Evolutionary conservation across 2,888 invertebrate genomes (phyloP).

Genomic region (Fragum whitleyi): DNA sequence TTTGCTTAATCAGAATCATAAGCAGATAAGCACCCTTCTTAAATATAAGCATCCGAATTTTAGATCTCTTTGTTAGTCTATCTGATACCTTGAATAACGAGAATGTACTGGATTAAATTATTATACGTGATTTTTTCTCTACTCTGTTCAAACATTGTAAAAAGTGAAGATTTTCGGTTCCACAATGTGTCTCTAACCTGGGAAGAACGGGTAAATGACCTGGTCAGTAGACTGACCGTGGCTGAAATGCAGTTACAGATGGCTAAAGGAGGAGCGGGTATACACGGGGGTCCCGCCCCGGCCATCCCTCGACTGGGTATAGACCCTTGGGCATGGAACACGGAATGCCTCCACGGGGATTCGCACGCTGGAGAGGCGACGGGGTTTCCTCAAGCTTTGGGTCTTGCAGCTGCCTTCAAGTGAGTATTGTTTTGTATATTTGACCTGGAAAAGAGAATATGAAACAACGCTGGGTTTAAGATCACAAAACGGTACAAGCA

Average conservation of each 20-base stretch:
- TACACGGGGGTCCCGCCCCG: conserved; percentile 76
- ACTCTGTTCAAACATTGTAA: background rate
- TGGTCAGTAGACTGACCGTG: conserved; percentile 79
- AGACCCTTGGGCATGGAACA: conserved; percentile 78
- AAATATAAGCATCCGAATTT: too few species aligned
- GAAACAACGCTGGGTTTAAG: too few species aligned
- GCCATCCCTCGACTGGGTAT: conserved; percentile 79
- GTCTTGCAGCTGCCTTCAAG: conserved; percentile 82
- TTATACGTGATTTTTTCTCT: background rate
- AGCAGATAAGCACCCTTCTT: too few species aligned
- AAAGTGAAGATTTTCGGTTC: conserved; percentile 74
- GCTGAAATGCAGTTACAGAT: conserved; percentile 78
- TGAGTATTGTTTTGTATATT: conserved; percentile 51
- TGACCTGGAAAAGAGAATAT: too few species aligned
- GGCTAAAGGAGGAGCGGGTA: conserved; percentile 73
- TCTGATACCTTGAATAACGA: background rate
- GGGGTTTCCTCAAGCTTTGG: conserved; percentile 82
- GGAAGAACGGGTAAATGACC: conserved; percentile 78
- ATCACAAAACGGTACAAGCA: too few species aligned
- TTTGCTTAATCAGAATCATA: too few species aligned
- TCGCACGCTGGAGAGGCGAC: conserved; percentile 79
- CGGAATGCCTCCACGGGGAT: conserved; percentile 82
- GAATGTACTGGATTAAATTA: background rate
- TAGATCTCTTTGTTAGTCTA: too few species aligned
- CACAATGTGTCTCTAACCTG: conserved; percentile 78